A percentile compares a stretch with the other conserved stretches of the same genome.
phyloP scores from a whole-genome alignment of 2,113 vertebrate species.

The Pardalotus punctatus region DNA sequence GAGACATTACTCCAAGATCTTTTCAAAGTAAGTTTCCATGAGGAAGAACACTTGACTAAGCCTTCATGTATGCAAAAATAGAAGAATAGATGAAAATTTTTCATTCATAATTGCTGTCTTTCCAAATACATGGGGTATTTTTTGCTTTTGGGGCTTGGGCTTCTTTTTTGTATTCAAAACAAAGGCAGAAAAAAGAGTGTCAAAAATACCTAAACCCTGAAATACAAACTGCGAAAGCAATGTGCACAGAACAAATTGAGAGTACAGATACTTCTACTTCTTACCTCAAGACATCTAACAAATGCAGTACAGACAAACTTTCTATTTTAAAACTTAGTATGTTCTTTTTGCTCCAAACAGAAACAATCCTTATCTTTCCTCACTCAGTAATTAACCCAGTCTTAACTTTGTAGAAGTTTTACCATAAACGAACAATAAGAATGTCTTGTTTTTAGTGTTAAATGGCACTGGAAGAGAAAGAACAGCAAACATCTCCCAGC shows the following conservation, averaged over 20 bases:
- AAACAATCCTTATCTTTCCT: neutral
- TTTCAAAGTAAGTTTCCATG: neutral
- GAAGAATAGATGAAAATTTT: neutral
- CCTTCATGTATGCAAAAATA: neutral
- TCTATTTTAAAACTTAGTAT: neutral
- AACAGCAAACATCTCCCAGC: constrained; percentile 10
- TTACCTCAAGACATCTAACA: neutral
- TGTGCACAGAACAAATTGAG: neutral
- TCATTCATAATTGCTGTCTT: neutral
- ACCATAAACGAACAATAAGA: neutral
- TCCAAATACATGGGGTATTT: neutral
- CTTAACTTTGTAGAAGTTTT: neutral
- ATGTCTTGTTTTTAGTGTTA: neutral
- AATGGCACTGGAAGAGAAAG: constrained; percentile 5
- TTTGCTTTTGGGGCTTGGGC: neutral
- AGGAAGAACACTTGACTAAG: neutral
- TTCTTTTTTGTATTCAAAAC: neutral
- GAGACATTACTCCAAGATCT: neutral
- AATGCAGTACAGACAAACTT: neutral
- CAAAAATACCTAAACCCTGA: neutral
- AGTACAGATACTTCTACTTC: neutral
- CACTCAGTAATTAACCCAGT: neutral
- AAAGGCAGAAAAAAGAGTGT: neutral
- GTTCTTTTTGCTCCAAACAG: neutral
- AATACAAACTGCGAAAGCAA: neutral